A percentile compares a stretch with the other conserved stretches of the same genome.
These are phyloP conservation scores for zebrafish (Danio rerio) DNA, from an alignment of 2,113 vertebrate genomes.

Conservation along the genomic window DNA sequence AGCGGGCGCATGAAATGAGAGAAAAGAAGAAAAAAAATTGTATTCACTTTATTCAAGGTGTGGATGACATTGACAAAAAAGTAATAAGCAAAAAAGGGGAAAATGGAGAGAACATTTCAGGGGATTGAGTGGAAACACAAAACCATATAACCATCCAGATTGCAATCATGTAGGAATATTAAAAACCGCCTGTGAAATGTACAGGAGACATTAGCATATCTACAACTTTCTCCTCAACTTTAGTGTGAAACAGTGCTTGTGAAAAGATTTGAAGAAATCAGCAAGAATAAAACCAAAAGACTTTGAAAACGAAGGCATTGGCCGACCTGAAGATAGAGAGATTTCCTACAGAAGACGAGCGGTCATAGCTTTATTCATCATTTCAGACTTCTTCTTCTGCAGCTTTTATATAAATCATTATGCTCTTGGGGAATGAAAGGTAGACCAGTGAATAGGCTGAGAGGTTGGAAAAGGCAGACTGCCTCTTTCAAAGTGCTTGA, in stretches of 20 bases:
- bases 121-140: background rate
- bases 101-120: conserved; percentile 26
- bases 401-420: conserved; percentile 62
- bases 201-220: conserved; percentile 40
- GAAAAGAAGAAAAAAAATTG: background rate
- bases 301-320: conserved; percentile 7
- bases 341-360: conserved; percentile 48
- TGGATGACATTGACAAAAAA: conserved; percentile 36
- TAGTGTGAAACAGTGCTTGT: background rate
- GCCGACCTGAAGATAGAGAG: conserved; percentile 13
- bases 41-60: conserved; percentile 23
- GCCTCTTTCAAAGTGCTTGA: conserved; percentile 45
- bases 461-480: conserved; percentile 40
- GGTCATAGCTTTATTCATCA: conserved; percentile 47
- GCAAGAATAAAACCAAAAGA: conserved; percentile 32
- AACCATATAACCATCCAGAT: conserved; percentile 19
- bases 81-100: conserved; percentile 20
- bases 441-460: conserved; percentile 58
- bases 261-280: background rate
- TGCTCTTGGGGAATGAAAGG: conserved; percentile 65
- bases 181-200: background rate
- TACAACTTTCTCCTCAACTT: conserved; percentile 34
- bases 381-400: conserved; percentile 23
- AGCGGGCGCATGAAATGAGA: background rate
- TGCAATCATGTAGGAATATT: conserved; percentile 41